phyloP scores from a whole-genome alignment of 2,888 invertebrate genomes.

The Cephalotes varians region DNA sequence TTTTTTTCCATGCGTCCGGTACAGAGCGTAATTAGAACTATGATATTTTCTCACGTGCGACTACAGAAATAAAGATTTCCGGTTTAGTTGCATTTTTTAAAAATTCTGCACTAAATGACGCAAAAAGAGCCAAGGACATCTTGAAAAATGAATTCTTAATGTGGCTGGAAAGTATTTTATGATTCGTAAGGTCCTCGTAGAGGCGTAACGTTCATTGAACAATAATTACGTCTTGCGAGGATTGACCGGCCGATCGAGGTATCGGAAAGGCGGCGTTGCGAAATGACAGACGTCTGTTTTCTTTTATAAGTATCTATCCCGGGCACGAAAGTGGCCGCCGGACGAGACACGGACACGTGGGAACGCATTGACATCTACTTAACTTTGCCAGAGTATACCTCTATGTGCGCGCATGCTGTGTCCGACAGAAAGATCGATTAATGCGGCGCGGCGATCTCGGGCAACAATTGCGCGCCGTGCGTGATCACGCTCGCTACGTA shows the following conservation, averaged over 20 bases:
- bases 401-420: constrained; percentile 17
- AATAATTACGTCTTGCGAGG: constrained; percentile 69
- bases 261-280: constrained; percentile 64
- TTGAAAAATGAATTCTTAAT: neutral
- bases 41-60: neutral
- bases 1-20: constrained; percentile 56
- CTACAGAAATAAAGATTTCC: neutral
- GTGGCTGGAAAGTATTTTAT: constrained; percentile 46
- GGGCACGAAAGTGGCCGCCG: constrained; percentile 61
- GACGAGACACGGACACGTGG: constrained; percentile 59
- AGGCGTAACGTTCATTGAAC: constrained; percentile 56
- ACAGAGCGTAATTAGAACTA: neutral
- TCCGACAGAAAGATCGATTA: constrained; percentile 30
- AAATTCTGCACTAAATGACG: no score
- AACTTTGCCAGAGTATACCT: constrained; percentile 2
- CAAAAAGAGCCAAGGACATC: neutral
- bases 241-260: constrained; percentile 54
- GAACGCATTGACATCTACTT: constrained; percentile 63
- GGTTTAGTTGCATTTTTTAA: neutral
- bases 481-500: constrained; percentile 43
- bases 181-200: constrained; percentile 53
- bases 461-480: constrained; percentile 28
- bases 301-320: constrained; percentile 71
- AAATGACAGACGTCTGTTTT: constrained; percentile 69
- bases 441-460: constrained; percentile 20